Conservation (phyloP, 2,888 invertebrate genomes). For the Drosophila fulvimacula region DNA sequence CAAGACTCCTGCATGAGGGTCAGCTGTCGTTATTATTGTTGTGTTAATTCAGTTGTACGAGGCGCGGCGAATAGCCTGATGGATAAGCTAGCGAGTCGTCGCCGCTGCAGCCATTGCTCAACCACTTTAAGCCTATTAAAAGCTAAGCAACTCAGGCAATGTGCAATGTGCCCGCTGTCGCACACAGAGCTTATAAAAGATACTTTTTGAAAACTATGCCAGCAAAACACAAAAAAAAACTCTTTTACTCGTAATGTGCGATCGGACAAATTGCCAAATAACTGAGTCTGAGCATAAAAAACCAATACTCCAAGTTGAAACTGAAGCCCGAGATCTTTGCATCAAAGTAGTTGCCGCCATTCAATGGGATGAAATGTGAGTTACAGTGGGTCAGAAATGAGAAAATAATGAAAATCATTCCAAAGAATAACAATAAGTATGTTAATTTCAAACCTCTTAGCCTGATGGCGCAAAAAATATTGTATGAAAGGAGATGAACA, state of each 20-base stretch:
- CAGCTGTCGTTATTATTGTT: constrained; percentile 31
- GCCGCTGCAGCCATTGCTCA: constrained; percentile 56
- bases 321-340: constrained; percentile 54
- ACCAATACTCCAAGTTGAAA: constrained; percentile 36
- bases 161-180: constrained; percentile 33
- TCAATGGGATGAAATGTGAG: constrained; percentile 41
- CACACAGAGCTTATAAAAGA: constrained; percentile 50
- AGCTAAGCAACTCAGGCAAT: constrained; percentile 58
- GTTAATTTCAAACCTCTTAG: neutral
- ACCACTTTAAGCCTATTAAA: constrained; percentile 72
- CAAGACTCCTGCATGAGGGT: constrained; percentile 60
- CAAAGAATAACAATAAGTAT: neutral
- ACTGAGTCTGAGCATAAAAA: constrained; percentile 48
- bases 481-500: neutral
- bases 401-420: constrained; percentile 8
- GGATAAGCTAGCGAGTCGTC: constrained; percentile 37
- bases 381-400: constrained; percentile 40
- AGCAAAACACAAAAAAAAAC: constrained; percentile 21
- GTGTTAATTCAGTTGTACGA: constrained; percentile 49
- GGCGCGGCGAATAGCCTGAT: constrained; percentile 62
- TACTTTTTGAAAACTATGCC: constrained; percentile 57
- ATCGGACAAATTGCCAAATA: constrained; percentile 76
- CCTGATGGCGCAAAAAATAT: neutral
- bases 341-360: constrained; percentile 60
- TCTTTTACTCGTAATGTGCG: constrained; percentile 57